A percentile compares a stretch with the other conserved stretches of the same genome.
Conservation (phyloP, 2,888 invertebrate species). For the Acanthosoma haemorrhoidale region DNA sequence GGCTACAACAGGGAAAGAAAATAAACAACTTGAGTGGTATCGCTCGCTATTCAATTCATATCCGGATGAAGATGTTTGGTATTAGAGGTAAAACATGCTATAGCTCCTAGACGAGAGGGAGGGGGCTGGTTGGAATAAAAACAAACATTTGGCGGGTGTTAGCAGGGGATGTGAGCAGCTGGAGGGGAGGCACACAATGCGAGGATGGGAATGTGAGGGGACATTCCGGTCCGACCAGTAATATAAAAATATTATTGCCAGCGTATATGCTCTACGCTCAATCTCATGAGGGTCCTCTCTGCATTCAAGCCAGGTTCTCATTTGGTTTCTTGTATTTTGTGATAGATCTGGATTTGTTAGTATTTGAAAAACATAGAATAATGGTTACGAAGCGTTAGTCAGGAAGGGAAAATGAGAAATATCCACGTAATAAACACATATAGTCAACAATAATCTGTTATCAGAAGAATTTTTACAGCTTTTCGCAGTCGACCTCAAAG, state of each 20-base stretch:
- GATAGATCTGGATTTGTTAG: no score
- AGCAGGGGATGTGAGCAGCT: neutral
- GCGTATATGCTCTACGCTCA: no score
- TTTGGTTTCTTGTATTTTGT: no score
- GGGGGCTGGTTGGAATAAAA: conserved; percentile 25
- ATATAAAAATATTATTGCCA: conserved; percentile 2
- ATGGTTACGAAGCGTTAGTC: no score
- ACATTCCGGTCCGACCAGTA: neutral
- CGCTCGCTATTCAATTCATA: conserved; percentile 11
- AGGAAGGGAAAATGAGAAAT: no score
- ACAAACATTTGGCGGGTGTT: conserved; percentile 20
- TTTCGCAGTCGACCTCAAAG: no score
- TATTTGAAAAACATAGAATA: no score
- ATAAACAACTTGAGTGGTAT: conserved; percentile 1
- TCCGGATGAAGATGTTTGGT: conserved; percentile 12
- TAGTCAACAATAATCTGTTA: no score
- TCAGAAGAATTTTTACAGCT: no score
- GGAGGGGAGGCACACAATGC: conserved; percentile 9
- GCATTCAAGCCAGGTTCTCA: no score
- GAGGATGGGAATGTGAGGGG: conserved; percentile 4
- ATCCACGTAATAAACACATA: no score
- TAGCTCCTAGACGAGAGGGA: conserved; percentile 3
- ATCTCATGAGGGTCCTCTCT: neutral
- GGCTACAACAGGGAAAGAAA: neutral
- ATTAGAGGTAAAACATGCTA: conserved; percentile 10